A percentile compares a stretch with the other conserved stretches of the same genome.
Evolutionary conservation across 2,113 vertebrate genomes (phyloP).

Genomic region (Lamprologus speciosus): DNA sequence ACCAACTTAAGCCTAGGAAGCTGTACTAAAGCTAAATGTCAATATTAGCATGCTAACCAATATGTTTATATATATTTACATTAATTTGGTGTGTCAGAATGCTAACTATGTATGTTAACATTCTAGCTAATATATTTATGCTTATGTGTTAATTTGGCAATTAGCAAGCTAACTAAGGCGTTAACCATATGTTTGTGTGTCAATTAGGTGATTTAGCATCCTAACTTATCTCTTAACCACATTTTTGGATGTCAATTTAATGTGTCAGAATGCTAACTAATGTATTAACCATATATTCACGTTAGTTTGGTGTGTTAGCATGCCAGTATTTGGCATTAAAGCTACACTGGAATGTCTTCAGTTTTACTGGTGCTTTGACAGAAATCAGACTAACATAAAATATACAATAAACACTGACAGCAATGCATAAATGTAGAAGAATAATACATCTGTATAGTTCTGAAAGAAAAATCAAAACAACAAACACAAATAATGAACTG

Average conservation of each 20-base stretch:
- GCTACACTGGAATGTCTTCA: not conserved
- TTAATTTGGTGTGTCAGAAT: not conserved
- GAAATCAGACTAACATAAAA: not conserved
- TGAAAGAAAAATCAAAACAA: not conserved
- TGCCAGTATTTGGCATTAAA: not conserved
- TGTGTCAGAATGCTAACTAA: not conserved
- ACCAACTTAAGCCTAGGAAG: not conserved
- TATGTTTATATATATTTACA: not conserved
- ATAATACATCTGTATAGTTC: not conserved
- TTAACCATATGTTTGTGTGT: not conserved
- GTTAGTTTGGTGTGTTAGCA: not conserved
- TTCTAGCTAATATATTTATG: not conserved
- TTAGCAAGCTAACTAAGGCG: not conserved
- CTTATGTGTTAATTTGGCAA: not conserved
- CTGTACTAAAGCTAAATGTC: not conserved
- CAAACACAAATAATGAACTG: not conserved
- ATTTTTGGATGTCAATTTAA: not conserved
- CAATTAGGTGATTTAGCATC: not conserved
- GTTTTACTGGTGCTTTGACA: not conserved
- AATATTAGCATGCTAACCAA: not conserved
- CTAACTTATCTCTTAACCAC: not conserved
- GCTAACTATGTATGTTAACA: not conserved
- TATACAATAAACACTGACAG: not conserved
- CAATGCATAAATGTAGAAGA: not conserved
- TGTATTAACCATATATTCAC: not conserved